Evolutionary conservation across 2,888 invertebrate species (phyloP).

Genomic region (Hyalella azteca): DNA sequence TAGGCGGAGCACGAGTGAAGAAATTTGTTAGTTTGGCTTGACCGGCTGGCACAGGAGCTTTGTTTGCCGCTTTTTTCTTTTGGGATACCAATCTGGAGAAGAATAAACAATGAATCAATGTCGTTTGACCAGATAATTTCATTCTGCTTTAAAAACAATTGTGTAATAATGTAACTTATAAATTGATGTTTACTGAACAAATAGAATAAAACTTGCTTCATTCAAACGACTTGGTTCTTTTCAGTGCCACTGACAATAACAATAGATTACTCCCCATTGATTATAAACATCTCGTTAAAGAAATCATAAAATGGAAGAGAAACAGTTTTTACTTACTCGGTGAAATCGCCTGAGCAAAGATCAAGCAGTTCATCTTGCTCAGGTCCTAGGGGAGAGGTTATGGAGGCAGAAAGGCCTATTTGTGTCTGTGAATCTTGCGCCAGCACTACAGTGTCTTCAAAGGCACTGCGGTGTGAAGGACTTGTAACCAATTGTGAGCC

Average conservation of each 20-base stretch:
- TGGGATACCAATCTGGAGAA: neutral
- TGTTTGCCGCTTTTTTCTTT: neutral
- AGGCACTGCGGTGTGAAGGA: neutral
- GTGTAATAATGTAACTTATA: too few species aligned
- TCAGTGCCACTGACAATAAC: too few species aligned
- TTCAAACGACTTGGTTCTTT: too few species aligned
- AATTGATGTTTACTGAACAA: too few species aligned
- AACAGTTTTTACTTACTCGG: too few species aligned
- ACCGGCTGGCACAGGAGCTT: neutral
- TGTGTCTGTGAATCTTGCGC: conserved; percentile 8
- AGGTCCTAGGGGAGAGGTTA: neutral
- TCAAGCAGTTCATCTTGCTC: conserved; percentile 17
- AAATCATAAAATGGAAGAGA: too few species aligned
- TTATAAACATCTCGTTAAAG: too few species aligned
- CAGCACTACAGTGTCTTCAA: conserved; percentile 18
- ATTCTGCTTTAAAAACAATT: too few species aligned
- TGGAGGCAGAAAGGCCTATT: neutral
- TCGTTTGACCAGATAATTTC: too few species aligned
- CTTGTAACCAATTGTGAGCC: neutral
- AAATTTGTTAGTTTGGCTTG: conserved; percentile 4
- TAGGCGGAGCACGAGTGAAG: neutral
- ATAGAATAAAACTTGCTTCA: too few species aligned
- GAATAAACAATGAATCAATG: too few species aligned
- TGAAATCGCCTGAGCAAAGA: conserved; percentile 35
- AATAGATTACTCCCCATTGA: too few species aligned